Base-by-base conservation (phyloP, 2,888 invertebrate species). In the Apamea monoglypha region DNA sequence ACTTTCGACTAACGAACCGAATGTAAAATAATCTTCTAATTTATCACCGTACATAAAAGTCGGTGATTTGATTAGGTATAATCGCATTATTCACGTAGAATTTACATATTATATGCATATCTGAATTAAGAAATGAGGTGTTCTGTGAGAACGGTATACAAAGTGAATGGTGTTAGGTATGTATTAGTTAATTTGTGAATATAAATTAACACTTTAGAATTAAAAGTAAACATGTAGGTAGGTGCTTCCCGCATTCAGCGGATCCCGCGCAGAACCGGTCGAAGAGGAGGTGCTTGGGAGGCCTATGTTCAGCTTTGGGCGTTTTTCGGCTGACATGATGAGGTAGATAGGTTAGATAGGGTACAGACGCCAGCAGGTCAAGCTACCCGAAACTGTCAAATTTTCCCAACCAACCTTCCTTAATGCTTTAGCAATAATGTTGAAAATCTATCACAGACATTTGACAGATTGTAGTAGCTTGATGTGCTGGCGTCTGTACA, bases 1-100 rank as follows among this genome's bases (percentile, higher is more conserved):
- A 88, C 83, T 87, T 83, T 85, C 77, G 44, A 77, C 81, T 87
- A 87, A 79, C 74, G 80, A 82, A 74, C 47, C 40, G 25, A 78
- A 87, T 69, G n/a, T 44, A 53, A 80, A 80, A 76, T 78, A 88
- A 75, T 78, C 69, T 16, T 61, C 12, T 77, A 80, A 87, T 85
- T 90, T 88, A 88, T 76, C n/a, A 76, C 72, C 64, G 59, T 16
- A 67, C 59, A 59, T 88, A 74, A 70, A 72, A 76, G 47, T 74
- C 44, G 50, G 29, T 82, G 77, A 82, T 83, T 86, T 81, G 74
- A 88, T 88, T 86, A 83, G 63, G n/a, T 69, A 53, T 81, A 82
- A 83, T 84, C 70, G 69, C 64, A 82, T 82, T 81, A 81, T 77
- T 80, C 59, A 44, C 61, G 32, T 76, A n/a, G 44, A 72, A 81